A percentile compares a stretch with the other conserved stretches of the same genome.
Conservation (phyloP, 30 jellyfish, hydroid and myxozoan genomes). For the Hydractinia symbiolongicarpus region DNA sequence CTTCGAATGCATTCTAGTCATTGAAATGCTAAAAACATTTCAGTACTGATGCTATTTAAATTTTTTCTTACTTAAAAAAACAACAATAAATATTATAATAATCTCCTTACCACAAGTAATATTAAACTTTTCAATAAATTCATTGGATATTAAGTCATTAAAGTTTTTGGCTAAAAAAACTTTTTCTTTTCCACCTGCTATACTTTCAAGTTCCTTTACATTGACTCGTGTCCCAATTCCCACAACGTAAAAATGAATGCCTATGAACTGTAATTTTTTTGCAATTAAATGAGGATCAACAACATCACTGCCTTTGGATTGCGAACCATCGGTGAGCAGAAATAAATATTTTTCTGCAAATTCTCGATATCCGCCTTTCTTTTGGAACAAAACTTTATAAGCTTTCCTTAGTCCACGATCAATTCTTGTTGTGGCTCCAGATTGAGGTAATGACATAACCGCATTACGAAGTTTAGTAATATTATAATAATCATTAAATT, state of each 20-base stretch:
- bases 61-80: too few species aligned
- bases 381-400: background rate
- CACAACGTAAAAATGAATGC: background rate
- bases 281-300: conserved; percentile 3
- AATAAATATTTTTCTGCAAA: background rate
- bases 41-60: too few species aligned
- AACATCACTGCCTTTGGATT: background rate
- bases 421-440: conserved; percentile 20
- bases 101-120: conserved; percentile 4
- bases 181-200: conserved; percentile 19
- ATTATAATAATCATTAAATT: background rate
- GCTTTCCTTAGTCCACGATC: conserved; percentile 25
- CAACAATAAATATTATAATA: too few species aligned
- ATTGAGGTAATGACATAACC: conserved; percentile 2
- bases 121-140: background rate
- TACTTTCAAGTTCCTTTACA: background rate
- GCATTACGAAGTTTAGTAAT: background rate
- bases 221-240: conserved; percentile 10
- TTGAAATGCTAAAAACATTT: too few species aligned
- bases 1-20: too few species aligned
- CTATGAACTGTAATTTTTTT: background rate
- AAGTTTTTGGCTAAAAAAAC: conserved; percentile 7
- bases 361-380: conserved; percentile 9
- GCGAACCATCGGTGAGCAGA: conserved; percentile 25
- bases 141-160: conserved; percentile 5